Conservation (phyloP, 2,113 vertebrate genomes). For the Nicator chloris region DNA sequence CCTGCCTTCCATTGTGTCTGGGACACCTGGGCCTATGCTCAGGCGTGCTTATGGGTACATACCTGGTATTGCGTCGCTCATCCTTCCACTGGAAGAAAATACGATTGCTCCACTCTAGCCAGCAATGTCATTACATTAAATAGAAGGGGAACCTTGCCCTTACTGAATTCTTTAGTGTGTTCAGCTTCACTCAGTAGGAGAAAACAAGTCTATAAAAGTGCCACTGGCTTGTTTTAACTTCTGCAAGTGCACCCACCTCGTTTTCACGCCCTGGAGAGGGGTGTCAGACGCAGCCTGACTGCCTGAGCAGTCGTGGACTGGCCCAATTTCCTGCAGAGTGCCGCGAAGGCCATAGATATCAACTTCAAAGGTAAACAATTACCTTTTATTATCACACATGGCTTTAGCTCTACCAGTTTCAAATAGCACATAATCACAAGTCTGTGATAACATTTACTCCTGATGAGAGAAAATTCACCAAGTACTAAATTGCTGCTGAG, state of each 20-base stretch:
- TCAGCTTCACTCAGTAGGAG: not conserved
- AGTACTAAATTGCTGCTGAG: slow-evolving; percentile 61
- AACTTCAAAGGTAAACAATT: slow-evolving; percentile 66
- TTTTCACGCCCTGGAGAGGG: not conserved
- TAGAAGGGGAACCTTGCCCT: not conserved
- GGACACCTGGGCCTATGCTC: not conserved
- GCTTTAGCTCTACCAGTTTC: slow-evolving; percentile 56
- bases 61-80: not conserved
- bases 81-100: not conserved
- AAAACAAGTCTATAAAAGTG: not conserved
- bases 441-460: slow-evolving; percentile 57
- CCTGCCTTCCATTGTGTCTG: accelerated
- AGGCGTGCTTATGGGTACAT: not conserved
- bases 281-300: not conserved
- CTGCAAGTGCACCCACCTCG: not conserved
- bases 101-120: not conserved
- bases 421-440: slow-evolving; percentile 62
- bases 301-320: not conserved
- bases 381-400: slow-evolving; percentile 66
- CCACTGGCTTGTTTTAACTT: not conserved
- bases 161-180: not conserved
- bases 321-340: slow-evolving; percentile 35
- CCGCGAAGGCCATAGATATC: not conserved
- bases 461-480: slow-evolving; percentile 63
- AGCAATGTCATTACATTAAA: not conserved